Percentiles rank a stretch among this genome's conserved stretches.
Conservation (phyloP, 2,113 vertebrate genomes). For the Notarius lentiginosus region DNA sequence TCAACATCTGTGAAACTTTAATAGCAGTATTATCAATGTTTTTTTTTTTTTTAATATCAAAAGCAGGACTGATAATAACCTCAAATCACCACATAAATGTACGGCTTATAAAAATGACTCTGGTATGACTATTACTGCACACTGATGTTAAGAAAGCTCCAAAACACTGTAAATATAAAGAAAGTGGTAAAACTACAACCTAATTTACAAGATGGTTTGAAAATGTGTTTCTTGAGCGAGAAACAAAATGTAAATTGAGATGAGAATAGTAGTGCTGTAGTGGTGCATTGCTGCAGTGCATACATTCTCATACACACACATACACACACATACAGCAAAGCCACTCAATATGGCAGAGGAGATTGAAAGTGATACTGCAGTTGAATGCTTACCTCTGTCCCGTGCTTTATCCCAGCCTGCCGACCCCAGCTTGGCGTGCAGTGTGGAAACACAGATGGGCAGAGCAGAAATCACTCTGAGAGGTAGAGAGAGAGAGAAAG, state of each 20-base stretch:
- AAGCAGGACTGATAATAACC: neutral
- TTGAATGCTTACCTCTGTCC: conserved; percentile 53
- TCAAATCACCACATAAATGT: neutral
- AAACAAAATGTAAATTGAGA: conserved; percentile 6
- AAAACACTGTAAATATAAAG: neutral
- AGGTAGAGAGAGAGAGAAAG: conserved; percentile 28
- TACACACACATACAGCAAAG: conserved; percentile 19
- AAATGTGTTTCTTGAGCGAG: neutral
- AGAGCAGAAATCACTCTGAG: conserved; percentile 44
- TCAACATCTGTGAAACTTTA: neutral
- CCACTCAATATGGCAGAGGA: neutral
- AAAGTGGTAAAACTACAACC: neutral
- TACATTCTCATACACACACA: conserved; percentile 28
- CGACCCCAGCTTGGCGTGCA: conserved; percentile 40
- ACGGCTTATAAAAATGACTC: neutral
- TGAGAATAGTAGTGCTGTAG: conserved; percentile 8
- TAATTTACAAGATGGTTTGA: neutral
- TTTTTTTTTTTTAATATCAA: neutral
- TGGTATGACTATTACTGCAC: neutral
- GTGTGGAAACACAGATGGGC: conserved; percentile 36
- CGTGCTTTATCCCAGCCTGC: conserved; percentile 38
- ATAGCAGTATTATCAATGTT: neutral
- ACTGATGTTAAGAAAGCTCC: neutral
- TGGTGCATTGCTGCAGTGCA: conserved; percentile 30
- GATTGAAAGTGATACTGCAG: conserved; percentile 25